A percentile compares a stretch with the other conserved stretches of the same genome.
These are phyloP conservation scores for Proteles cristata DNA, from an alignment of 2,113 vertebrate species.

Conservation along the genomic window DNA sequence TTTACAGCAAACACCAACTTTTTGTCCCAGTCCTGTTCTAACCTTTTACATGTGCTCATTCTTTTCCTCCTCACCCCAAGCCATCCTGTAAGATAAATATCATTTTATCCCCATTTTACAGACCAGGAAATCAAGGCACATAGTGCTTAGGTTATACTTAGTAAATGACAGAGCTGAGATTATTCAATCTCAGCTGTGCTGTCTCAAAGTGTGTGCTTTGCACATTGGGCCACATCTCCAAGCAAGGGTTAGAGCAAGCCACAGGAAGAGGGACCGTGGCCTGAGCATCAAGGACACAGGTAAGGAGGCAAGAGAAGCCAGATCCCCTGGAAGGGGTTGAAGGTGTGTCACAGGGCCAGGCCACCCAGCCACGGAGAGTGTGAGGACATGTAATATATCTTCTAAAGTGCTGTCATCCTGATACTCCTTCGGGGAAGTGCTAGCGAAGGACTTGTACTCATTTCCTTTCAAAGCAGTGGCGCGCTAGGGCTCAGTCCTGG, in stretches of 20 bases:
- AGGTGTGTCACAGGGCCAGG: rapidly evolving
- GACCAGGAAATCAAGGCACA: neutral
- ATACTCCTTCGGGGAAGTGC: neutral
- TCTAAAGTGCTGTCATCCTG: neutral
- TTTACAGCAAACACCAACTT: neutral
- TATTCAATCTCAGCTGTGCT: neutral
- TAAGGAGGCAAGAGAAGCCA: too few species aligned
- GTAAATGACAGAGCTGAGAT: neutral
- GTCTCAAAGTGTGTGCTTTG: neutral
- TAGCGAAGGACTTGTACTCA: neutral
- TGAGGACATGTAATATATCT: neutral
- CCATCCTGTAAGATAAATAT: neutral
- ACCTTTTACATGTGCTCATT: rapidly evolving
- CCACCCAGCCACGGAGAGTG: rapidly evolving
- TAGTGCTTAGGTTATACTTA: neutral
- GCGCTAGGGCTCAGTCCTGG: neutral
- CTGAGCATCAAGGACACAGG: neutral
- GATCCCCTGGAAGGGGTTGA: neutral
- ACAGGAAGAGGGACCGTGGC: neutral
- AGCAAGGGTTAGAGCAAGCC: neutral
- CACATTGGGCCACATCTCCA: neutral
- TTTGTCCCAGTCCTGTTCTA: neutral
- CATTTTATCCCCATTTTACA: neutral
- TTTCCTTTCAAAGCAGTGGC: rapidly evolving
- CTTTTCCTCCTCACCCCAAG: neutral